Percentiles rank a stretch among this genome's conserved stretches.
These are phyloP conservation scores for Drosophila jambulina DNA, from an alignment of 1,140 invertebrate species.

Conservation along the genomic window DNA sequence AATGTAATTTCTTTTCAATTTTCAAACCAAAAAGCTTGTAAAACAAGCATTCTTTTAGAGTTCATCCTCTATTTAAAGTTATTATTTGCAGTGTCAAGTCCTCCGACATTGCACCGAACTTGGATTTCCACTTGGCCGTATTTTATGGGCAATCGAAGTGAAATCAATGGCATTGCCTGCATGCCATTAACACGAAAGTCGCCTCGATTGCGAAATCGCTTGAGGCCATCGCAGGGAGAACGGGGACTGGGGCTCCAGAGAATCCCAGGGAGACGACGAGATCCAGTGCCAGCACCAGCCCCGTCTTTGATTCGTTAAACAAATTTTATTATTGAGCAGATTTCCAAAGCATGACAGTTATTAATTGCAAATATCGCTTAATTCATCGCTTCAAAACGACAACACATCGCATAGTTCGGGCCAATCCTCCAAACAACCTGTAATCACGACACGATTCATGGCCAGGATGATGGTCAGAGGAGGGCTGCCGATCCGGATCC, in stretches of 20 bases:
- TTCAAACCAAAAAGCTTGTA: background rate
- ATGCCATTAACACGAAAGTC: conserved; percentile 83
- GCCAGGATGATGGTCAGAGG: conserved; percentile 27
- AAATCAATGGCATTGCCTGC: conserved; percentile 83
- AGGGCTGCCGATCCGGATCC: conserved; percentile 3
- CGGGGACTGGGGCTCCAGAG: conserved; percentile 13
- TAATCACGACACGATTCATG: conserved; percentile 76
- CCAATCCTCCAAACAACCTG: conserved; percentile 76
- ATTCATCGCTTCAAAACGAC: conserved; percentile 83
- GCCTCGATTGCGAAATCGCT: conserved; percentile 70
- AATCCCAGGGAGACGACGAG: conserved; percentile 22
- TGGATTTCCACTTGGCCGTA: conserved; percentile 71
- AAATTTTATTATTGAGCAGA: conserved; percentile 83
- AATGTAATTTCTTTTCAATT: background rate
- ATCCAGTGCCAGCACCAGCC: conserved; percentile 12
- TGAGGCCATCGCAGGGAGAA: conserved; percentile 55
- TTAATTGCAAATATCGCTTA: conserved; percentile 85
- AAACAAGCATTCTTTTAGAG: background rate
- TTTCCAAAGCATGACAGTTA: conserved; percentile 82
- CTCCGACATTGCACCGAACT: conserved; percentile 31
- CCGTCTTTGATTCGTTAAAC: conserved; percentile 79
- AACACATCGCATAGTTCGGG: conserved; percentile 75
- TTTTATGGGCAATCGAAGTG: conserved; percentile 83
- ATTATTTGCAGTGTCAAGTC: conserved; percentile 29
- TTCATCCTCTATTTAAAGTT: background rate